A percentile compares a stretch with the other conserved stretches of the same genome.
Conservation (phyloP, 1,140 invertebrate species). For the Drosophila yakuba region DNA sequence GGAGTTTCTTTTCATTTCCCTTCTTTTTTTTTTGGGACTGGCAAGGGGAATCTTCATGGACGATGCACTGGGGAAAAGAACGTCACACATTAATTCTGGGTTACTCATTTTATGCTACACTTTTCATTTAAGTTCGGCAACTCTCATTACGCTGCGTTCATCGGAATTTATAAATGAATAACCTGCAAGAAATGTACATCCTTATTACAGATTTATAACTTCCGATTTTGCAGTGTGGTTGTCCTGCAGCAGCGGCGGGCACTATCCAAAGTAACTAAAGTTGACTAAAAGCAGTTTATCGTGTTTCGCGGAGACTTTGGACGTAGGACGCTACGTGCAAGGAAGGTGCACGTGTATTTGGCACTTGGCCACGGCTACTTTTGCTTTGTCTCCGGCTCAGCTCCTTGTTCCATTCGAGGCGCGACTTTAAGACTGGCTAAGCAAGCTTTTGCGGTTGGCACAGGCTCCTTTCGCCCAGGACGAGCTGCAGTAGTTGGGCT, state of each 20-base stretch:
- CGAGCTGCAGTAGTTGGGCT: conserved; percentile 1
- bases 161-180: no score
- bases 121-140: no score
- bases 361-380: conserved; percentile 74
- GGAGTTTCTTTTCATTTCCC: conserved; percentile 6
- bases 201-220: no score
- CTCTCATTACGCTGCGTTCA: no score
- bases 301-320: conserved; percentile 12
- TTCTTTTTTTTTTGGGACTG: neutral
- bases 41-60: conserved; percentile 46
- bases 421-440: conserved; percentile 73
- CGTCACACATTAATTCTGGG: neutral
- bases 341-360: conserved; percentile 67
- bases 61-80: conserved; percentile 3
- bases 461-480: neutral
- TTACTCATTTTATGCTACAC: neutral
- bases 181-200: no score
- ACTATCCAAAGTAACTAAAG: conserved; percentile 79
- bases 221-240: no score
- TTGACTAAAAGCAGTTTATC: conserved; percentile 82
- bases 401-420: conserved; percentile 54
- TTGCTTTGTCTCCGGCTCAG: conserved; percentile 63
- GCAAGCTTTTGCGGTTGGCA: conserved; percentile 71
- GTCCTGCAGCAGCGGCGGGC: conserved; percentile 59
- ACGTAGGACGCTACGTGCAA: conserved; percentile 47